Conservation (phyloP, 30 jellyfish, hydroid and myxozoan species). For the Nemopilema nomurai region DNA sequence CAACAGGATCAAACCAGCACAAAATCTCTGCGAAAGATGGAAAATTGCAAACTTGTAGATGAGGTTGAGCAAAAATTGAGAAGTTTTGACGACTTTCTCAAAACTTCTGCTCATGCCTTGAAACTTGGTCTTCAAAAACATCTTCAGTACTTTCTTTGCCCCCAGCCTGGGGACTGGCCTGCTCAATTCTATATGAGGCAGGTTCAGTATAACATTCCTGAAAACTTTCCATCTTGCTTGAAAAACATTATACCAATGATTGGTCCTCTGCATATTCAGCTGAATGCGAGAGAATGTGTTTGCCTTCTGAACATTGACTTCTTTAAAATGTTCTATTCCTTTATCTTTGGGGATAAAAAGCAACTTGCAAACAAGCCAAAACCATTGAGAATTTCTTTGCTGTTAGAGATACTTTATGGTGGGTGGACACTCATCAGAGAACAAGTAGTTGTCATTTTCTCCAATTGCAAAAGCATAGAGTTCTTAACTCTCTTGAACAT, state of each 20-base stretch:
- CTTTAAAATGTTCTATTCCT: slow-evolving; percentile 6
- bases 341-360: slow-evolving; percentile 32
- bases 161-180: slow-evolving; percentile 59
- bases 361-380: slow-evolving; percentile 40
- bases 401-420: slow-evolving; percentile 37
- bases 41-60: slow-evolving; percentile 28
- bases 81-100: slow-evolving; percentile 5
- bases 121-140: slow-evolving; percentile 2
- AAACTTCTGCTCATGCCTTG: slow-evolving; percentile 27
- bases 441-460: slow-evolving; percentile 19
- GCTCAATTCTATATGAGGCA: slow-evolving; percentile 52
- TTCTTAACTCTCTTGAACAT: slow-evolving; percentile 30
- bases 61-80: slow-evolving; percentile 14
- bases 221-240: background rate
- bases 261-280: slow-evolving; percentile 39
- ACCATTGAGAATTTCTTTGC: slow-evolving; percentile 32
- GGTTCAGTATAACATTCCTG: slow-evolving; percentile 12
- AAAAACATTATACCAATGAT: background rate
- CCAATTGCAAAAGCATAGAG: slow-evolving; percentile 35
- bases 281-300: slow-evolving; percentile 50
- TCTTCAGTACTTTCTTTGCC: slow-evolving; percentile 14
- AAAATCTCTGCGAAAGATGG: slow-evolving; percentile 19
- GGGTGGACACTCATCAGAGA: slow-evolving; percentile 52
- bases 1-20: slow-evolving; percentile 9
- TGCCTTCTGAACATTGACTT: slow-evolving; percentile 31